Percentiles rank a stretch among this genome's conserved stretches.
Evolutionary conservation across 2,797 vertebrate species (phyloP).

Genomic region (Petrocephalus schoutedeni): DNA sequence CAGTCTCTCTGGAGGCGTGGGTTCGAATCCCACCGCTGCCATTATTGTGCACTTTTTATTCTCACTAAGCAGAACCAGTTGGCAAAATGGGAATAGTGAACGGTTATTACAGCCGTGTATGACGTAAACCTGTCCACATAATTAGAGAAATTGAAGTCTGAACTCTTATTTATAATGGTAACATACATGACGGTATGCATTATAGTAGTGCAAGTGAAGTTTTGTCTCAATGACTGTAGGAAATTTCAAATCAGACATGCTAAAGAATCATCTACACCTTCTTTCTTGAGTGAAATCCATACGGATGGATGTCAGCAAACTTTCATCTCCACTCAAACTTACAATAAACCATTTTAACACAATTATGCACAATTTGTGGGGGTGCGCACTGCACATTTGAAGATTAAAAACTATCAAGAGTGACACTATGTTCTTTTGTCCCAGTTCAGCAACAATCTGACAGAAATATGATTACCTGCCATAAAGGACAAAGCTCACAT

Average conservation of each 20-base stretch:
- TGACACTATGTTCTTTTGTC: neutral
- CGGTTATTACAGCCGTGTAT: neutral
- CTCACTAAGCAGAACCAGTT: neutral
- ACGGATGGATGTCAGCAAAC: neutral
- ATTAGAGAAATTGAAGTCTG: neutral
- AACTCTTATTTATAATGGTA: neutral
- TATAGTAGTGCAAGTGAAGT: neutral
- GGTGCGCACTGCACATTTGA: neutral
- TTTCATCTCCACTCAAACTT: neutral
- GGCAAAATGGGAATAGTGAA: neutral
- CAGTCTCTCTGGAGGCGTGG: constrained; percentile 29
- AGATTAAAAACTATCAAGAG: neutral
- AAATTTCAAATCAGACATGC: neutral
- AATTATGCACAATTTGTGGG: neutral
- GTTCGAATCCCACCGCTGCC: constrained; percentile 23
- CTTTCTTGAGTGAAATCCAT: neutral
- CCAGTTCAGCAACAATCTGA: neutral
- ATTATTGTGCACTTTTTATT: neutral
- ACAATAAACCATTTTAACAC: neutral
- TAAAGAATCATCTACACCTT: neutral
- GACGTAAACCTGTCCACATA: neutral
- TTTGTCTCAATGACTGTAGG: neutral
- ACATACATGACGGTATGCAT: neutral
- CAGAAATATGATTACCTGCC: neutral
- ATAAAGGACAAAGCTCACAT: neutral